Evolutionary conservation across 2,113 vertebrate genomes (phyloP).

Genomic region (Phycodurus eques): DNA sequence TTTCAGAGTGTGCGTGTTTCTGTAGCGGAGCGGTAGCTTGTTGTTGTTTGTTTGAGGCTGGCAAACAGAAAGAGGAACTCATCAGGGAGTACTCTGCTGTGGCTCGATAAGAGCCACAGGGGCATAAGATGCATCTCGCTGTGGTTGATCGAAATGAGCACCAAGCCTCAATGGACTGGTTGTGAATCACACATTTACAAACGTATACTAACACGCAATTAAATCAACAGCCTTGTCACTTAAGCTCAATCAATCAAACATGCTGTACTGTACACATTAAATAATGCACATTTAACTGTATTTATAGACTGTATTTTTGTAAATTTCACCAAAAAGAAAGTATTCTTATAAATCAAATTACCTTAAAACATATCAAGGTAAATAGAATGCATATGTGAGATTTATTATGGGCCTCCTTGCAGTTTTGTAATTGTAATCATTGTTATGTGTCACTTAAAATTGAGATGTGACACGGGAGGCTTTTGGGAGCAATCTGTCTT

Average conservation of each 20-base stretch:
- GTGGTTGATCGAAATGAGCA: slow-evolving; percentile 51
- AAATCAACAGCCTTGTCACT: background rate
- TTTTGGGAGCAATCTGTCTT: too few species aligned
- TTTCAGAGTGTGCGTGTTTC: background rate
- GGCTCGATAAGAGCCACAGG: slow-evolving; percentile 76
- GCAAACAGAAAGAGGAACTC: slow-evolving; percentile 65
- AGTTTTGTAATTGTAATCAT: too few species aligned
- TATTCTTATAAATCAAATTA: too few species aligned
- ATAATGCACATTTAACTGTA: background rate
- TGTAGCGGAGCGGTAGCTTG: slow-evolving; percentile 37
- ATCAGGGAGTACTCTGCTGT: slow-evolving; percentile 70
- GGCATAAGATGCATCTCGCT: slow-evolving; percentile 52
- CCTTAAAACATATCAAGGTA: too few species aligned
- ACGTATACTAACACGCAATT: slow-evolving; percentile 10
- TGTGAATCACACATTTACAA: slow-evolving; percentile 16
- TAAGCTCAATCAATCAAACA: background rate
- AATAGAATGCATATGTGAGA: too few species aligned
- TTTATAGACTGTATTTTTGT: too few species aligned
- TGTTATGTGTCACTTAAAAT: too few species aligned
- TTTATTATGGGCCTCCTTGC: too few species aligned
- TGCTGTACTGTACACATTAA: background rate
- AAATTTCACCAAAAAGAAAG: too few species aligned
- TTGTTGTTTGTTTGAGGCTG: slow-evolving; percentile 49
- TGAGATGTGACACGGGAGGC: too few species aligned
- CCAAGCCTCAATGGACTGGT: slow-evolving; percentile 22